phyloP scores from a whole-genome alignment of 2,888 invertebrate genomes.

The Stenotaenia linearis region DNA sequence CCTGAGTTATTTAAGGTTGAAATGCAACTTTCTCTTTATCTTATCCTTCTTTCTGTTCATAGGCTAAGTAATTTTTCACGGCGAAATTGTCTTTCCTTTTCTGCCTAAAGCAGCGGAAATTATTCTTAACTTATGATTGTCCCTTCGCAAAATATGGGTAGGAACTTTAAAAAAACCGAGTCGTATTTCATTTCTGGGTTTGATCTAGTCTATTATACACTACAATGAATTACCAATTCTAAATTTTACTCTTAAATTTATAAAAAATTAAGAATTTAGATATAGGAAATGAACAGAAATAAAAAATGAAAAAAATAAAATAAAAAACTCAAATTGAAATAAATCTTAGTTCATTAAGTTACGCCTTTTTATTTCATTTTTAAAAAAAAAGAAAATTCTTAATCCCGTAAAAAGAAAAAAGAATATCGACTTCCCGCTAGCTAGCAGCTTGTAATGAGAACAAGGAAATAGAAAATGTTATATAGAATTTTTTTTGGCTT shows the following conservation, averaged over 20 bases:
- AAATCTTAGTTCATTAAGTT: background rate
- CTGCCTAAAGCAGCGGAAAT: background rate
- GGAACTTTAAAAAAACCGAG: background rate
- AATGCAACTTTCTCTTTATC: constrained; percentile 28
- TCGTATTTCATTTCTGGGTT: background rate
- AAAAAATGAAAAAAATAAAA: too few species aligned
- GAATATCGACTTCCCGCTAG: background rate
- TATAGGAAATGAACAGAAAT: too few species aligned
- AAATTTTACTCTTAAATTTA: too few species aligned
- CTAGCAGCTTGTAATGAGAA: constrained; percentile 1
- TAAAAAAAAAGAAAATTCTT: background rate
- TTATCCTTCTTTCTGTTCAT: background rate
- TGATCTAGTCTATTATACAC: background rate
- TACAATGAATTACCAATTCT: background rate
- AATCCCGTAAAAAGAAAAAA: background rate
- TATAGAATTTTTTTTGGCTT: constrained; percentile 9
- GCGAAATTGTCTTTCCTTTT: background rate
- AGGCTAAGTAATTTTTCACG: background rate
- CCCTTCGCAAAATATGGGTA: background rate
- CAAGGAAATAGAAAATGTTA: constrained; percentile 24
- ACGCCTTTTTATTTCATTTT: background rate
- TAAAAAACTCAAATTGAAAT: background rate
- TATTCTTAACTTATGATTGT: constrained; percentile 13
- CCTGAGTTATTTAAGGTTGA: constrained; percentile 29
- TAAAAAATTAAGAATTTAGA: too few species aligned